phyloP scores from a whole-genome alignment of 2,797 vertebrate genomes.

The Merluccius polli region DNA sequence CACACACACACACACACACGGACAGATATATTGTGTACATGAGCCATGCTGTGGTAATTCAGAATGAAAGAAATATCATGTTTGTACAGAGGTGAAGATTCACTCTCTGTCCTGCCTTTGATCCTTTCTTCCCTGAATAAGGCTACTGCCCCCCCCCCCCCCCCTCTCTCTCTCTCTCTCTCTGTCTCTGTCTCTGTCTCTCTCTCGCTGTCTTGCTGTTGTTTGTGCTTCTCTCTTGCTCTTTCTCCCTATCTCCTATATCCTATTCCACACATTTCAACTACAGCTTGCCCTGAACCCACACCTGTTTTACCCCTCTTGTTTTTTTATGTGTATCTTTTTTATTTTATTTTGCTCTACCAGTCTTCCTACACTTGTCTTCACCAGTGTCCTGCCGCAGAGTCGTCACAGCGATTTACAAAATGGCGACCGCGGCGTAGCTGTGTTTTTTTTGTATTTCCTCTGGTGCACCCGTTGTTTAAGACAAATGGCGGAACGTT shows the following conservation, averaged over 20 bases:
- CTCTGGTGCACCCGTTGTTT: conserved; percentile 46
- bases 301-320: conserved; percentile 10
- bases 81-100: conserved; percentile 50
- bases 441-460: conserved; percentile 32
- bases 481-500: conserved; percentile 53
- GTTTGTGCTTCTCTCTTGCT: not conserved
- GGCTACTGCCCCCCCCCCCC: not conserved
- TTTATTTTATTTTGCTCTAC: conserved; percentile 18
- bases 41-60: conserved; percentile 40
- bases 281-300: conserved; percentile 18
- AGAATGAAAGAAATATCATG: conserved; percentile 54
- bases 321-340: conserved; percentile 4
- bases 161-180: conserved; percentile 9
- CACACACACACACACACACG: not conserved
- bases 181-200: not conserved
- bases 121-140: conserved; percentile 35
- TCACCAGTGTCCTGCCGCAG: conserved; percentile 36
- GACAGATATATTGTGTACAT: not conserved
- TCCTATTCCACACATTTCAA: conserved; percentile 30
- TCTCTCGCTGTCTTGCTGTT: not conserved
- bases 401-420: conserved; percentile 57
- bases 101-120: conserved; percentile 36
- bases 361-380: conserved; percentile 35
- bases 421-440: conserved; percentile 64
- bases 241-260: conserved; percentile 7